Percentiles rank a stretch among this genome's conserved stretches.
These are phyloP conservation scores for Ceratoteleas bidentatus DNA, from an alignment of 1,140 invertebrate genomes.

Conservation along the genomic window DNA sequence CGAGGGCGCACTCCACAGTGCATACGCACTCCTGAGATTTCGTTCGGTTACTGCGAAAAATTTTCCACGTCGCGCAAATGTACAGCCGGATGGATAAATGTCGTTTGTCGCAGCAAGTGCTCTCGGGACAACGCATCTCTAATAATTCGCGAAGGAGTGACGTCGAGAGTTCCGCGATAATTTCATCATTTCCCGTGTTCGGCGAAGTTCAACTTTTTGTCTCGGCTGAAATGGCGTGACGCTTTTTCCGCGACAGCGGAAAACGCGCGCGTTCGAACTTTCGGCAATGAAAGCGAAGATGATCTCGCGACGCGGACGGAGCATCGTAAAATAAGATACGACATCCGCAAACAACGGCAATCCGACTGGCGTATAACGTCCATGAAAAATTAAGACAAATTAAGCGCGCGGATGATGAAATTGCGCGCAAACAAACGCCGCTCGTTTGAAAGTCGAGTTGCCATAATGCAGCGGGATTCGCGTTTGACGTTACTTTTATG, in stretches of 20 bases:
- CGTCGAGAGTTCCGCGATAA: neutral
- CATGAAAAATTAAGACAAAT: neutral
- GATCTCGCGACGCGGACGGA: too few relatives aligned
- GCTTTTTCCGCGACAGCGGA: too few relatives aligned
- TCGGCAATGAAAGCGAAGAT: too few relatives aligned
- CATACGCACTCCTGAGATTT: constrained; percentile 63
- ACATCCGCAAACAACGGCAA: too few relatives aligned
- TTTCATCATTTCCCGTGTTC: too few relatives aligned
- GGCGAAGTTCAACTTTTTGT: too few relatives aligned
- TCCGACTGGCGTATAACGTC: neutral
- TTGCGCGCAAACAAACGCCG: neutral
- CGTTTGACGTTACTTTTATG: constrained; percentile 1
- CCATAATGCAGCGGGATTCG: neutral
- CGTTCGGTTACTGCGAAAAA: constrained; percentile 48
- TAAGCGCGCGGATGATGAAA: neutral
- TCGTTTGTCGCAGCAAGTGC: constrained; percentile 34
- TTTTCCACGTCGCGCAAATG: constrained; percentile 36
- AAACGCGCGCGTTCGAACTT: too few relatives aligned
- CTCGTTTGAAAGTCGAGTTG: neutral
- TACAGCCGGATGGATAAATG: constrained; percentile 36
- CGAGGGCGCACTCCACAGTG: constrained; percentile 48
- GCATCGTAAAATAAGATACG: too few relatives aligned
- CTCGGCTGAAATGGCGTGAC: too few relatives aligned
- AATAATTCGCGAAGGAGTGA: constrained; percentile 32
- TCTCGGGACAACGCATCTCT: constrained; percentile 22